These are phyloP conservation scores for Hypomecis punctinalis DNA, from an alignment of 2,888 invertebrate species.

Conservation along the genomic window DNA sequence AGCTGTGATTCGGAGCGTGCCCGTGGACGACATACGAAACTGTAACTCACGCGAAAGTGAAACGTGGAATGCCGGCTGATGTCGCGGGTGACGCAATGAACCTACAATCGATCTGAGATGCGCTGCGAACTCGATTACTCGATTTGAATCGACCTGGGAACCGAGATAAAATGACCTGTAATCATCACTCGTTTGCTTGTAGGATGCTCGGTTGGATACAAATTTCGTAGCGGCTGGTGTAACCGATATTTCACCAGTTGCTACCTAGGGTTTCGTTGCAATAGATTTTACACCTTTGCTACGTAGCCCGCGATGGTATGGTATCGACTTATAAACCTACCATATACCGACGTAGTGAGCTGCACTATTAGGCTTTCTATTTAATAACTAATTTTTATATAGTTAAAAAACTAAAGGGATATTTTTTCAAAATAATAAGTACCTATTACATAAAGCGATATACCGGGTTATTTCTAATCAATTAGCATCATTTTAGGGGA, in stretches of 20 bases:
- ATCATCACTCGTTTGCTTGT: slow-evolving; percentile 46
- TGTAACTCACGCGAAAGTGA: slow-evolving; percentile 80
- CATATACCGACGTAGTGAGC: no score
- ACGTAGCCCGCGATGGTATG: no score
- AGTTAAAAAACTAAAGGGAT: no score
- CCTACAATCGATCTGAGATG: slow-evolving; percentile 53
- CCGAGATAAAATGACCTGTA: slow-evolving; percentile 47
- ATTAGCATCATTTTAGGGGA: no score
- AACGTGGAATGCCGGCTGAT: slow-evolving; percentile 69
- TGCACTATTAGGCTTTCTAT: no score
- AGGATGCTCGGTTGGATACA: slow-evolving; percentile 44
- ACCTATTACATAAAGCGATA: no score
- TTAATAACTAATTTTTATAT: no score
- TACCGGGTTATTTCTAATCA: no score
- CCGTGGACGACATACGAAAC: slow-evolving; percentile 58
- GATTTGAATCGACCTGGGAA: slow-evolving; percentile 59
- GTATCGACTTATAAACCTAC: no score
- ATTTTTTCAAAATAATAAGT: no score
- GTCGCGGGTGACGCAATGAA: slow-evolving; percentile 63
- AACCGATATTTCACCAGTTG: slow-evolving; percentile 29
- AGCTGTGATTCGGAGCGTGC: slow-evolving; percentile 48
- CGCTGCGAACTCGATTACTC: slow-evolving; percentile 54
- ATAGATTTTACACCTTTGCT: no score
- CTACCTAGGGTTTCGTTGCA: no score
- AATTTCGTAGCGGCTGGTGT: slow-evolving; percentile 18